phyloP scores from a whole-genome alignment of 2,888 invertebrate species.

The Nasonia oneida region DNA sequence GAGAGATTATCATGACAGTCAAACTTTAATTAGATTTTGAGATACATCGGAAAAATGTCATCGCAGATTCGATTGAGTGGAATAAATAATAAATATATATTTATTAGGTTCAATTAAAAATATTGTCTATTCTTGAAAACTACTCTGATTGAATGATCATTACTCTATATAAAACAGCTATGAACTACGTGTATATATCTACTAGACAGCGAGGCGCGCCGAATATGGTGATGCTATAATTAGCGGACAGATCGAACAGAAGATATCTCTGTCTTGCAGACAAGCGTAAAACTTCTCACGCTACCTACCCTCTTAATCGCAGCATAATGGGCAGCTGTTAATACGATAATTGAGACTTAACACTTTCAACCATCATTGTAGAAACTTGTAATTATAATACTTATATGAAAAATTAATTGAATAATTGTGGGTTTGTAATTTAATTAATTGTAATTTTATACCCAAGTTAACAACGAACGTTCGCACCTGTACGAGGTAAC shows the following conservation, averaged over 20 bases:
- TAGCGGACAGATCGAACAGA: constrained; percentile 64
- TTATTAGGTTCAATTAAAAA: no score
- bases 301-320: constrained; percentile 12
- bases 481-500: neutral
- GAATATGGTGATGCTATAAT: constrained; percentile 71
- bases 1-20: no score
- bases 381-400: neutral
- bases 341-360: neutral
- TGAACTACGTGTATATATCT: neutral
- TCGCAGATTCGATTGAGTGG: no score
- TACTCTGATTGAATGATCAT: constrained; percentile 62
- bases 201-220: constrained; percentile 61
- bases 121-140: neutral
- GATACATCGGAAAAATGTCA: no score
- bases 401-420: neutral
- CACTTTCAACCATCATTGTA: neutral
- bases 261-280: constrained; percentile 57
- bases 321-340: neutral
- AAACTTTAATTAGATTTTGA: no score
- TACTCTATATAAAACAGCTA: constrained; percentile 68
- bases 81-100: no score
- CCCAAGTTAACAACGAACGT: neutral
- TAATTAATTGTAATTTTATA: neutral
- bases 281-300: constrained; percentile 68
- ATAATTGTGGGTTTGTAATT: no score